phyloP scores from a whole-genome alignment of 2,113 vertebrate genomes.

The Lophura nycthemera region DNA sequence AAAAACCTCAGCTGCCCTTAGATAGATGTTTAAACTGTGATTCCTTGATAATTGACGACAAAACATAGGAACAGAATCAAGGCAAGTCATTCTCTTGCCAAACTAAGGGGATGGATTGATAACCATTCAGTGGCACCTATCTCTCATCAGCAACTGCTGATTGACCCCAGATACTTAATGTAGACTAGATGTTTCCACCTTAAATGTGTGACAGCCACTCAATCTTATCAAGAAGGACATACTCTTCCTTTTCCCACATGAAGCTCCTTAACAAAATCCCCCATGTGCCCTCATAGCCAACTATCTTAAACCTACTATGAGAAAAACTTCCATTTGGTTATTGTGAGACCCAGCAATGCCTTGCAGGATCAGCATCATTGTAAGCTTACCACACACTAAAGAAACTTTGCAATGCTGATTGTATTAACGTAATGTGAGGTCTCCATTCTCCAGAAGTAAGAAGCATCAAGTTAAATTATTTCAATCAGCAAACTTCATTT shows the following conservation, averaged over 20 bases:
- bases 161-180: background rate
- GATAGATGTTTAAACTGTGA: accelerated
- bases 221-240: background rate
- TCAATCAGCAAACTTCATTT: background rate
- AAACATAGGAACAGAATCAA: background rate
- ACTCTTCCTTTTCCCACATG: background rate
- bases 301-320: background rate
- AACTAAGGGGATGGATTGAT: background rate
- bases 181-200: background rate
- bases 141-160: background rate
- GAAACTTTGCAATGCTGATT: background rate
- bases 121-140: accelerated
- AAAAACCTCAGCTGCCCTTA: background rate
- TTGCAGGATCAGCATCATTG: background rate
- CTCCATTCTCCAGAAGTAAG: background rate
- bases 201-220: background rate
- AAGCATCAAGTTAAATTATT: background rate
- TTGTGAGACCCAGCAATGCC: background rate
- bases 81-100: background rate
- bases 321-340: background rate
- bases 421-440: background rate
- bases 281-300: background rate
- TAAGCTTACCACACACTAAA: background rate
- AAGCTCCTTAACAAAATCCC: background rate
- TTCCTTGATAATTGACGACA: background rate